These are phyloP conservation scores for Limenitis camilla DNA, from an alignment of 2,888 invertebrate species.

Conservation along the genomic window DNA sequence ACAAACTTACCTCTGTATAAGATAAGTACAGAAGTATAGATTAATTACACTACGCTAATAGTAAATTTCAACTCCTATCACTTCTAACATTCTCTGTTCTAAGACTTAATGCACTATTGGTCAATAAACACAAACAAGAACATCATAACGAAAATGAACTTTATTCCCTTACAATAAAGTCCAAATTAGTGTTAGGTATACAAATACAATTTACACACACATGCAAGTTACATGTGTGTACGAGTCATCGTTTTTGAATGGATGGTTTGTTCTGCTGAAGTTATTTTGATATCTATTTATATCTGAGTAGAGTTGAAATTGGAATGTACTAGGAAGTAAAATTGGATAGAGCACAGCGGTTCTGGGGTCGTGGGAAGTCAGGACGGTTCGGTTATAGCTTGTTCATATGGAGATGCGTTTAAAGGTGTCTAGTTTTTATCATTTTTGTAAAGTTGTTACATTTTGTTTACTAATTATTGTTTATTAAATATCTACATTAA, in stretches of 20 bases:
- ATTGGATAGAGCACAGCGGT: slow-evolving; percentile 66
- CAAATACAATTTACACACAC: slow-evolving; percentile 44
- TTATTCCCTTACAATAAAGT: slow-evolving; percentile 26
- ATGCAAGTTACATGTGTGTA: slow-evolving; percentile 50
- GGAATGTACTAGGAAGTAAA: slow-evolving; percentile 59
- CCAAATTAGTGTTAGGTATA: slow-evolving; percentile 19
- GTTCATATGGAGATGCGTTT: not conserved
- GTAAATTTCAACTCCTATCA: not conserved
- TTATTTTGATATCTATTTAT: slow-evolving; percentile 35
- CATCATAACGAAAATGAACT: slow-evolving; percentile 31
- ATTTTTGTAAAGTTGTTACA: not conserved
- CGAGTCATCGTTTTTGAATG: slow-evolving; percentile 60
- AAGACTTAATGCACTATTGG: slow-evolving; percentile 57
- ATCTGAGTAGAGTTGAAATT: slow-evolving; percentile 34
- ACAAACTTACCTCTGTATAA: no score
- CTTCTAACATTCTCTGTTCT: not conserved
- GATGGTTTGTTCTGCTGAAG: slow-evolving; percentile 34
- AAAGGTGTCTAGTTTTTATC: not conserved
- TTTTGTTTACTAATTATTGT: no score
- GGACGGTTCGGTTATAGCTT: slow-evolving; percentile 58
- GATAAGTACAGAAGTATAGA: no score
- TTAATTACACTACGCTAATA: not conserved
- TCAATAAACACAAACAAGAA: slow-evolving; percentile 53
- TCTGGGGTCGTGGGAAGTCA: slow-evolving; percentile 69
- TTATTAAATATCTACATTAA: no score